These are phyloP conservation scores for Agrotis ipsilon DNA, from an alignment of 2,888 invertebrate species.

Conservation along the genomic window DNA sequence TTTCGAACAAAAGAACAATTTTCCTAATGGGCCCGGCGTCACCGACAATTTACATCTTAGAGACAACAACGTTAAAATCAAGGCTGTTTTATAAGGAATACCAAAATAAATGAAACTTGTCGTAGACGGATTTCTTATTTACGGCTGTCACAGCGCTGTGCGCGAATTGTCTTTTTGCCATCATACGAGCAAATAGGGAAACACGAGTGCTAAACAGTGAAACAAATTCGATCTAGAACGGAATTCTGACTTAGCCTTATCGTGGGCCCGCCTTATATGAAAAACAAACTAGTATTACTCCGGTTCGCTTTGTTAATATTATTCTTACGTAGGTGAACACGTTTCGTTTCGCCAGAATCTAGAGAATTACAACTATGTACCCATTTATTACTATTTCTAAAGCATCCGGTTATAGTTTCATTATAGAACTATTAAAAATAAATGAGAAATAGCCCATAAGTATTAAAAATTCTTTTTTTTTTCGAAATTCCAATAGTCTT, in stretches of 20 bases:
- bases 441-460: too few species aligned
- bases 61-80: too few species aligned
- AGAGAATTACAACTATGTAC: slow-evolving; percentile 43
- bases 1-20: too few species aligned
- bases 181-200: slow-evolving; percentile 15
- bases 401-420: slow-evolving; percentile 13
- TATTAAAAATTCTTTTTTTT: too few species aligned
- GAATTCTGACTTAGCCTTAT: slow-evolving; percentile 27
- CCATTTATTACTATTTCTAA: slow-evolving; percentile 19
- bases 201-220: slow-evolving; percentile 15
- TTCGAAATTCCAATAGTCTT: too few species aligned
- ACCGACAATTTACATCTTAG: too few species aligned
- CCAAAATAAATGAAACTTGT: too few species aligned
- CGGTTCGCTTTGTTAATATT: slow-evolving; percentile 39
- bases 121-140: too few species aligned
- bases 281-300: slow-evolving; percentile 40
- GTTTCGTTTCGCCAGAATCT: slow-evolving; percentile 46
- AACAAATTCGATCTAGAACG: slow-evolving; percentile 49
- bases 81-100: too few species aligned
- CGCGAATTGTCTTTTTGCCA: too few species aligned
- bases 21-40: too few species aligned
- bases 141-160: too few species aligned
- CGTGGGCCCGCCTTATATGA: slow-evolving; percentile 15
- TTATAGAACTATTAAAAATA: slow-evolving; percentile 8
- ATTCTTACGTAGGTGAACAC: slow-evolving; percentile 53